Percentiles rank a stretch among this genome's conserved stretches.
Conservation (phyloP, 1,140 invertebrate genomes). For the Tenebrio molitor region DNA sequence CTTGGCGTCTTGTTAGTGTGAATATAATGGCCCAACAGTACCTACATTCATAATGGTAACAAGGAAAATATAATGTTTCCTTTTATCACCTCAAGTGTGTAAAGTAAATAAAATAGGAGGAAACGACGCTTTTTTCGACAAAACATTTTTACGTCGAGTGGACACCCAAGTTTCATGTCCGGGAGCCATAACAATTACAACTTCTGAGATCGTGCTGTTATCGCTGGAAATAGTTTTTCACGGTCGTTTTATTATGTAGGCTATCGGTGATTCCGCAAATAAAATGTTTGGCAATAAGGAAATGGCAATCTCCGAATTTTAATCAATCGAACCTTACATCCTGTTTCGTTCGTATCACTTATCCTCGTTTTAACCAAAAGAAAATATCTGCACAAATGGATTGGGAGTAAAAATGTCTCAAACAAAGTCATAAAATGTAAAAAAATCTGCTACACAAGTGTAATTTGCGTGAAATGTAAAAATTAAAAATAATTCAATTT, state of each 20-base stretch:
- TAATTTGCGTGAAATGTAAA: too few relatives aligned
- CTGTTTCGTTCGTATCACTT: too few relatives aligned
- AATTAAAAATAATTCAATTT: too few relatives aligned
- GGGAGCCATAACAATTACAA: slow-evolving; percentile 1
- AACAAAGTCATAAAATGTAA: too few relatives aligned
- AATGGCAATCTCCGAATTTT: too few relatives aligned
- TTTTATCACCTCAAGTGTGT: slow-evolving; percentile 25
- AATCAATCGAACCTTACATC: too few relatives aligned
- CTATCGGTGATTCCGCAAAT: background rate
- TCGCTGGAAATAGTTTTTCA: background rate
- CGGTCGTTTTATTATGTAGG: background rate
- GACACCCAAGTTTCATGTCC: slow-evolving; percentile 8
- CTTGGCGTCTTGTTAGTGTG: slow-evolving; percentile 27
- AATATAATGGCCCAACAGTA: slow-evolving; percentile 21
- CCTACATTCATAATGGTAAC: slow-evolving; percentile 21
- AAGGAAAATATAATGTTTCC: slow-evolving; percentile 23
- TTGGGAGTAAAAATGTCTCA: too few relatives aligned
- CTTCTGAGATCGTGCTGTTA: background rate
- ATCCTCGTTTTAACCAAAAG: too few relatives aligned
- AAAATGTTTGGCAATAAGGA: background rate
- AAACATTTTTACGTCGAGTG: slow-evolving; percentile 19
- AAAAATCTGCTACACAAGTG: too few relatives aligned
- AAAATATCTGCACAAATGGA: too few relatives aligned
- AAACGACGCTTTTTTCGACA: slow-evolving; percentile 7
- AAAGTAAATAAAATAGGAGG: slow-evolving; percentile 14